These are phyloP conservation scores for Endomychus coccineus DNA, from an alignment of 2,888 invertebrate species.

Conservation along the genomic window DNA sequence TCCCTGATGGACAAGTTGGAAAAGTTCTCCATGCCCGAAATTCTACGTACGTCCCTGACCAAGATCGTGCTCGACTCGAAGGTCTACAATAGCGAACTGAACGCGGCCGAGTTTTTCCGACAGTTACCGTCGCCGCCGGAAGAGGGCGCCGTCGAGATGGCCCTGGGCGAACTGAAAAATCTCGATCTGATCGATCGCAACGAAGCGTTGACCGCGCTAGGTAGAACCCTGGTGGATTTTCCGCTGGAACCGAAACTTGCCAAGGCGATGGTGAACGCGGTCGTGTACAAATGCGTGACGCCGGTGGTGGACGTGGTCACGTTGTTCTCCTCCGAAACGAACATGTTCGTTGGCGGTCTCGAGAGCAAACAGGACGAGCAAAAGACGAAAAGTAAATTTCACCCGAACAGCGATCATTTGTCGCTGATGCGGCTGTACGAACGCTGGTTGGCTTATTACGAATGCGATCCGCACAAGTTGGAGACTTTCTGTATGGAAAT, in stretches of 20 bases:
- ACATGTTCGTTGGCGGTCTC: conserved; percentile 48
- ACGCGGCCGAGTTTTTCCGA: conserved; percentile 51
- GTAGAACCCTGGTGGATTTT: conserved; percentile 45
- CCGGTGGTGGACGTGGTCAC: conserved; percentile 47
- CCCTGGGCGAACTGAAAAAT: conserved; percentile 54
- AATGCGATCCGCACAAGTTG: conserved; percentile 28
- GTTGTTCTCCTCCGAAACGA: conserved; percentile 45
- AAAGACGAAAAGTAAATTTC: conserved; percentile 47
- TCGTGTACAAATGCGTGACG: conserved; percentile 49
- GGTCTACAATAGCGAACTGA: conserved; percentile 52
- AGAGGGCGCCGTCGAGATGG: conserved; percentile 45
- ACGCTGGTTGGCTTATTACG: conserved; percentile 43
- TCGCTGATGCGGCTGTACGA: conserved; percentile 51
- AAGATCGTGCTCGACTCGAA: conserved; percentile 54
- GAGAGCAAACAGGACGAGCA: conserved; percentile 47
- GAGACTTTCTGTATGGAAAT: conserved; percentile 44
- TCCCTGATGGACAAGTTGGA: conserved; percentile 47
- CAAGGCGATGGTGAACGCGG: conserved; percentile 52
- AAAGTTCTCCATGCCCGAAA: conserved; percentile 54
- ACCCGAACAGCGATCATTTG: conserved; percentile 54
- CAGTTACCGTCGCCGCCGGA: conserved; percentile 57
- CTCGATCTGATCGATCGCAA: conserved; percentile 52
- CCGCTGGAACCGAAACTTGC: conserved; percentile 55
- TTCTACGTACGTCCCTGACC: conserved; percentile 51
- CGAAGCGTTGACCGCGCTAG: conserved; percentile 59